phyloP scores from a whole-genome alignment of 2,797 vertebrate species.

The Zenarchopterus dispar region DNA sequence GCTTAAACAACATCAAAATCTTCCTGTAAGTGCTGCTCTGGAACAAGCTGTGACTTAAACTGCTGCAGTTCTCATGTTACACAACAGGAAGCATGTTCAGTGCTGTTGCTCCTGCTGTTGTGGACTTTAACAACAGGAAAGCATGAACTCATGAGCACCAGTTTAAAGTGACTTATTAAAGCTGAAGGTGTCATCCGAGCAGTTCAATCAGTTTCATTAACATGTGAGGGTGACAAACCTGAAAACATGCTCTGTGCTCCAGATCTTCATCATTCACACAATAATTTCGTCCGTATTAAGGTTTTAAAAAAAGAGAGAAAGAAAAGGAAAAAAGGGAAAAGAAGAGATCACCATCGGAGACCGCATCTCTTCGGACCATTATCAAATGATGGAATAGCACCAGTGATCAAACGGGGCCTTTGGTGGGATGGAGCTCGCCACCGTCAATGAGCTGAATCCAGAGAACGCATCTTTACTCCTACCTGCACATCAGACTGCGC shows the following conservation, averaged over 20 bases:
- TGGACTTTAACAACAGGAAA: not conserved
- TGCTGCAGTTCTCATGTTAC: not conserved
- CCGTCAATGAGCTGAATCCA: constrained; percentile 34
- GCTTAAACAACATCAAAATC: not conserved
- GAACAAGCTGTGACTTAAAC: not conserved
- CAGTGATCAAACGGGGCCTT: constrained; percentile 44
- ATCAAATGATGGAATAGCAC: constrained; percentile 23
- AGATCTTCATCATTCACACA: constrained; percentile 81
- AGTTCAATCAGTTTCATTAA: not conserved
- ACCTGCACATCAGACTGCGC: constrained; percentile 15
- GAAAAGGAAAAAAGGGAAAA: not conserved
- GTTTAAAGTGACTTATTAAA: not conserved
- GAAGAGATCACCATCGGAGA: not conserved
- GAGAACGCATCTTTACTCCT: constrained; percentile 1
- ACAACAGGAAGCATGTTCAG: not conserved
- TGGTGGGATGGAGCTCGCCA: constrained; percentile 44
- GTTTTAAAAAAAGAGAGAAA: constrained; percentile 16
- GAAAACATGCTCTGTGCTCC: constrained; percentile 87
- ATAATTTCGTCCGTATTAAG: constrained; percentile 1
- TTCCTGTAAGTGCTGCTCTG: not conserved
- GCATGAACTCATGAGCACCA: not conserved
- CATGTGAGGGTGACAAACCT: constrained; percentile 63
- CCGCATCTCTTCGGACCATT: constrained; percentile 44
- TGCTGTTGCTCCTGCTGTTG: not conserved
- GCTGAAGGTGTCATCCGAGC: not conserved